Conservation (phyloP, 2,113 vertebrate genomes). For the Melanerpes formicivorus region DNA sequence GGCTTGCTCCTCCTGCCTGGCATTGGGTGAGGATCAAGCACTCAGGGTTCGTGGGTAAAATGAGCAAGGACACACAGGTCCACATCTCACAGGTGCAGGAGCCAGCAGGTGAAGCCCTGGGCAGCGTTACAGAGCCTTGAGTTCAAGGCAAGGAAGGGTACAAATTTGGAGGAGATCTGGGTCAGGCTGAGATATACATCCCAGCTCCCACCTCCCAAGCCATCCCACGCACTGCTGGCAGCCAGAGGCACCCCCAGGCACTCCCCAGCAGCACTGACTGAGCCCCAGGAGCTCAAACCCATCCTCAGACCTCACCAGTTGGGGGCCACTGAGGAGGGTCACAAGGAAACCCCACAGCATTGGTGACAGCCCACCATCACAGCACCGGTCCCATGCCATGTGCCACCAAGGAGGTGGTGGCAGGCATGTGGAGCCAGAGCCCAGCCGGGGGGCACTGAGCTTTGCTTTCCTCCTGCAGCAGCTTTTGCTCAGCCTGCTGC, state of each 20-base stretch:
- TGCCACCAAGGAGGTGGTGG: neutral
- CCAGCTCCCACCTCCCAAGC: neutral
- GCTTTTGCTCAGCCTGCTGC: neutral
- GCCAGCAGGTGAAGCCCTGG: neutral
- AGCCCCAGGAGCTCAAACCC: neutral
- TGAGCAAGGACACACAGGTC: neutral
- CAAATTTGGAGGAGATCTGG: neutral
- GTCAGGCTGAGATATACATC: neutral
- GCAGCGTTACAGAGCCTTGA: neutral
- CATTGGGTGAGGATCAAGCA: neutral
- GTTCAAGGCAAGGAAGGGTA: neutral
- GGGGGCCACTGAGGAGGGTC: neutral
- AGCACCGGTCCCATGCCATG: neutral
- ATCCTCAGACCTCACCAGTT: neutral
- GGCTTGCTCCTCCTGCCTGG: neutral
- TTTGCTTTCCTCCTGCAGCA: neutral
- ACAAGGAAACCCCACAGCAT: rapidly evolving
- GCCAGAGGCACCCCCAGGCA: neutral
- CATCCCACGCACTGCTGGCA: neutral
- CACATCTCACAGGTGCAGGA: neutral
- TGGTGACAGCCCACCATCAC: neutral
- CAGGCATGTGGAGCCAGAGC: neutral
- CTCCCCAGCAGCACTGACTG: neutral
- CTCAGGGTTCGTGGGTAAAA: rapidly evolving
- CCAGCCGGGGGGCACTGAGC: neutral